These are phyloP conservation scores for Nanorana parkeri DNA, from an alignment of 2,113 vertebrate genomes.

Conservation along the genomic window DNA sequence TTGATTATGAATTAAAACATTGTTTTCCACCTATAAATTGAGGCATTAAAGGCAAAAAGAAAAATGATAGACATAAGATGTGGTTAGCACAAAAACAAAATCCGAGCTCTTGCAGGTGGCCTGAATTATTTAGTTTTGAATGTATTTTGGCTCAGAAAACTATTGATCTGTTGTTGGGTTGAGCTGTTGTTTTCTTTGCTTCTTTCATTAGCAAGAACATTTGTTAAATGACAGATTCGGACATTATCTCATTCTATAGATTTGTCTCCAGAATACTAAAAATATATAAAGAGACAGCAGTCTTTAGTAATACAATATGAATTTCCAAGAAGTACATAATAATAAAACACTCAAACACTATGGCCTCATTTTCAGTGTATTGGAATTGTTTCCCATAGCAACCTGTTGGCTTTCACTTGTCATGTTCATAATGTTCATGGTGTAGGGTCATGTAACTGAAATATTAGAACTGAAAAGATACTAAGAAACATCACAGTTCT, in stretches of 20 bases:
- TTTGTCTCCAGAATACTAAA: neutral
- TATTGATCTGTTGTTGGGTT: slow-evolving; percentile 7
- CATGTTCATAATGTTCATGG: no score
- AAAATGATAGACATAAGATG: neutral
- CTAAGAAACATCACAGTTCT: no score
- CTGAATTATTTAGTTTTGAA: slow-evolving; percentile 43
- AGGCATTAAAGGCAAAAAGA: slow-evolving; percentile 44
- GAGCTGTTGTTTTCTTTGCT: slow-evolving; percentile 14
- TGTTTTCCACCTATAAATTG: slow-evolving; percentile 19
- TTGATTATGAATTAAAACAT: slow-evolving; percentile 43
- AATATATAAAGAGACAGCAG: slow-evolving; percentile 7
- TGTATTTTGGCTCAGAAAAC: slow-evolving; percentile 6
- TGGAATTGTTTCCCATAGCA: no score
- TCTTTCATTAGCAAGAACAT: slow-evolving; percentile 43
- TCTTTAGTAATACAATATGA: neutral
- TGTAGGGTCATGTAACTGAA: no score
- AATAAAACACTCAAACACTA: neutral
- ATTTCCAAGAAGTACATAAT: neutral
- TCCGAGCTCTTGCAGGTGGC: neutral
- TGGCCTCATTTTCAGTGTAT: no score
- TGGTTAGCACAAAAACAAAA: neutral
- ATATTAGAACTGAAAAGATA: no score
- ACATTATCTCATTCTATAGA: slow-evolving; percentile 17
- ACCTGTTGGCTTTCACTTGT: no score
- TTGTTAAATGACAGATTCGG: slow-evolving; percentile 18